Base-by-base conservation (phyloP, 2,888 invertebrate species). In the Cheiracanthium punctorium region DNA sequence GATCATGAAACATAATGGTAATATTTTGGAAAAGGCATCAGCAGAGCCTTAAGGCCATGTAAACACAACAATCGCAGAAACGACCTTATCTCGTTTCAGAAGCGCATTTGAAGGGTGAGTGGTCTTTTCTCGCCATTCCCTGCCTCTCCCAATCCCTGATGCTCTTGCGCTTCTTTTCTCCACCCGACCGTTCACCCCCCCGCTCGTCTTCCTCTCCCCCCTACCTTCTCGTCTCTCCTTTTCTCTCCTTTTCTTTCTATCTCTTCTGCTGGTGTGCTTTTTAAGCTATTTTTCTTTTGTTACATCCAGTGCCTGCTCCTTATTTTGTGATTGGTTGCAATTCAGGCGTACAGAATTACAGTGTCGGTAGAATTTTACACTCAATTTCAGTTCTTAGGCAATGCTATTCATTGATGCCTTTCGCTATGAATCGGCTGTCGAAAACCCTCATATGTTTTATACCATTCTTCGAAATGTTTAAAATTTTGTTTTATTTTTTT, bases 11-110 rank as follows among this genome's bases (percentile, higher is more conserved):
- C 71, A 72, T 77, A 82, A 82, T 72, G 72, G 72, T 82, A 82
- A 82, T 76, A 82, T 77, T 77, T 82, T 71, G 37, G 65, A 67
- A 32, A 75, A 48, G 41, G 75, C 67, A 70, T 33, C 30, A 41
- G 30, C 30, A 69, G 72, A 70, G 82, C 84, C 84, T 73, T 74
- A 79, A 79, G 84, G 84, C 84, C 84, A 77, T 79, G 79, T 85
- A 79, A 85, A 85, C 84, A 79, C 84, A 79, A 85, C 79, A 85
- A 85, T 85, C 84, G 69, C 84, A 79, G 84, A 85, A 85, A 85
- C 79, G 84, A 79, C 84, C 84, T 79, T 79, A 85, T 85, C 84
- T 69, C 20, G 71, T 43, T 67, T 52, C 80, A 80, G 73, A 67
- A 75, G 82, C 82, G 70, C 79, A 85, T 85, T 84, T 84, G 77